Percentiles rank a stretch among this genome's conserved stretches.
Evolutionary conservation across 2,797 vertebrate genomes (phyloP).

Genomic region (Centroberyx gerrardi): DNA sequence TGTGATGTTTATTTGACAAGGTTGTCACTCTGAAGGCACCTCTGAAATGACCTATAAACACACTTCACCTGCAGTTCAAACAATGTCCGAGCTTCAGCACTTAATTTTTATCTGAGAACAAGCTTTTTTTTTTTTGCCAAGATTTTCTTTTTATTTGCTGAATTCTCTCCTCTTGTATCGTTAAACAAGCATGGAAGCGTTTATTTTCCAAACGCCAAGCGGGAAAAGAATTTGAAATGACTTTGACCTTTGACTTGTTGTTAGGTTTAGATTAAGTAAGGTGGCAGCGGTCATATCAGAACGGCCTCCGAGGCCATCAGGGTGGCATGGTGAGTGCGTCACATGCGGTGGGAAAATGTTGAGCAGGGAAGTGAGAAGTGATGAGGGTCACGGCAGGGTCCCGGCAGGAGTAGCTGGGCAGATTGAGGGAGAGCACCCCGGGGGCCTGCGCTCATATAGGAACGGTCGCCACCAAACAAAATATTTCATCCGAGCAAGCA

Average conservation of each 20-base stretch:
- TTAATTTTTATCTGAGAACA: conserved; percentile 53
- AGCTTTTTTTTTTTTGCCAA: conserved; percentile 27
- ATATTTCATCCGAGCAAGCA: conserved; percentile 49
- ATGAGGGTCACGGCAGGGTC: conserved; percentile 67
- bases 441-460: conserved; percentile 38
- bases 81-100: conserved; percentile 48
- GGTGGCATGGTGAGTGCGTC: conserved; percentile 8
- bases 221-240: conserved; percentile 48
- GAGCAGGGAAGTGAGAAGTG: conserved; percentile 68
- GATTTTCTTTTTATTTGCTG: conserved; percentile 34
- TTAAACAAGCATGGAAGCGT: conserved; percentile 38
- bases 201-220: conserved; percentile 66
- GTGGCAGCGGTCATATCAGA: conserved; percentile 46
- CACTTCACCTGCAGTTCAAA: conserved; percentile 66
- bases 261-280: conserved; percentile 58
- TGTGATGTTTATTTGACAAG: conserved; percentile 77
- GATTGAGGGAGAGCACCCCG: conserved; percentile 46
- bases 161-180: not conserved
- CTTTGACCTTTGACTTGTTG: conserved; percentile 54
- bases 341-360: conserved; percentile 73
- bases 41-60: conserved; percentile 62
- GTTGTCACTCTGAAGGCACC: conserved; percentile 64
- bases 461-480: conserved; percentile 54
- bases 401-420: conserved; percentile 52
- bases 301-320: conserved; percentile 46